Evolutionary conservation across 2,113 vertebrate genomes (phyloP), one percentile per base, ranked within the genome.

Genomic region (Pomatostomus ruficeps): DNA sequence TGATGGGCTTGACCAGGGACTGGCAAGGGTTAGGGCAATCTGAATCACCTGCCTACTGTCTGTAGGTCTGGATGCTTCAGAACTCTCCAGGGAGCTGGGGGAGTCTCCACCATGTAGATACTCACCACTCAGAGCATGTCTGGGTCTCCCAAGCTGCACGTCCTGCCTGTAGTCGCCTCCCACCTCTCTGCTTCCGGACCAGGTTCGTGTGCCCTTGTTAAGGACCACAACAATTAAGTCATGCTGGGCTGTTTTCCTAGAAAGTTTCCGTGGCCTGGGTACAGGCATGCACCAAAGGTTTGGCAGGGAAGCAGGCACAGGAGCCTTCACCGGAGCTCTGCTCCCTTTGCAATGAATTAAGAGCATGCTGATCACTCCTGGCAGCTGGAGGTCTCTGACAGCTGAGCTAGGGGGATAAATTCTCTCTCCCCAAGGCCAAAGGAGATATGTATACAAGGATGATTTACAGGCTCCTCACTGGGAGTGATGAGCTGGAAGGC

Each of bases 71-170:
- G 19, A 55, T 49, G 40, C 49, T 79, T 23, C 42, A 49, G 42
- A 12, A 40, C n/a, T 72, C 17, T 49, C 8, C 36, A 49, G 54
- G 14, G 35, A 78, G 19, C 6, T 22, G 48, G 14, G 15, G 33
- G 42, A 87, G 18, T 29, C 25, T 17, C 12, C 29, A 51, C 21
- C 18, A 12, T 9, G 9, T 12, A 29, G 46, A 38, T 70, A 22
- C 2, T 38, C 48, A 62, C 5, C 24, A 15, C 48, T 10, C 0
- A 0, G 22, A 73, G 43, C 33, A 10, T 11, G 7, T 0, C 0
- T 22, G 19, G 7, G 12, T 35, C 22, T 59, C 12, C 18, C 22
- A 72, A 17, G 21, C 29, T 80, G 14, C 19, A 61, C 22, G 6
- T 28, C 36, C 42, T 70, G 29, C 45, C 52, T 31, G 15, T 35